Conservation (phyloP, 2,888 invertebrate species). For the Drosophila setosimentum region DNA sequence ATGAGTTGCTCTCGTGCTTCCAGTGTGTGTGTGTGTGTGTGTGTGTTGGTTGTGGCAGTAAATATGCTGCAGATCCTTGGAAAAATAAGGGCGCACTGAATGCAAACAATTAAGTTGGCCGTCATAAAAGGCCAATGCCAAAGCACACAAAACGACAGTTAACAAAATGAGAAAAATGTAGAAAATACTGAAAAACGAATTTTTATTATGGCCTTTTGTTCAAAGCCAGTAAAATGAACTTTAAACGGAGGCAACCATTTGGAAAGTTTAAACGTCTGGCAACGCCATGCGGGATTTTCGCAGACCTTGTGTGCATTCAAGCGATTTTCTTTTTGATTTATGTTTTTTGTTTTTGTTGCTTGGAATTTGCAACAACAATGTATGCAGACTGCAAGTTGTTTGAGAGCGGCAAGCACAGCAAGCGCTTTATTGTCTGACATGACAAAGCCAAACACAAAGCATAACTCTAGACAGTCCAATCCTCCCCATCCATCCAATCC, state of each 20-base stretch:
- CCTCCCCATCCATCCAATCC: not conserved
- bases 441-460: conserved; percentile 61
- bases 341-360: conserved; percentile 40
- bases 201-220: conserved; percentile 58
- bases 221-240: conserved; percentile 56
- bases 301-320: conserved; percentile 61
- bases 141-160: conserved; percentile 25
- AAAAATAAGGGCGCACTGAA: conserved; percentile 48
- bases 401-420: not conserved
- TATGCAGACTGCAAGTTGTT: conserved; percentile 44
- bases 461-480: conserved; percentile 15
- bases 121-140: conserved; percentile 63
- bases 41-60: conserved; percentile 34
- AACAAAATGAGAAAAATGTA: conserved; percentile 26
- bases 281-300: conserved; percentile 7
- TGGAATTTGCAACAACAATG: conserved; percentile 76
- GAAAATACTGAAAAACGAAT: conserved; percentile 36
- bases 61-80: conserved; percentile 62
- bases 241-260: conserved; percentile 63
- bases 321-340: conserved; percentile 44
- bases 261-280: conserved; percentile 73
- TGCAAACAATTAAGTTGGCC: conserved; percentile 69
- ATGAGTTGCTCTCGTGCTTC: conserved; percentile 16
- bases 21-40: conserved; percentile 1
- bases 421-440: conserved; percentile 40